A percentile compares a stretch with the other conserved stretches of the same genome.
Conservation (phyloP, 2,888 invertebrate species). For the Gryllus longicercus region DNA sequence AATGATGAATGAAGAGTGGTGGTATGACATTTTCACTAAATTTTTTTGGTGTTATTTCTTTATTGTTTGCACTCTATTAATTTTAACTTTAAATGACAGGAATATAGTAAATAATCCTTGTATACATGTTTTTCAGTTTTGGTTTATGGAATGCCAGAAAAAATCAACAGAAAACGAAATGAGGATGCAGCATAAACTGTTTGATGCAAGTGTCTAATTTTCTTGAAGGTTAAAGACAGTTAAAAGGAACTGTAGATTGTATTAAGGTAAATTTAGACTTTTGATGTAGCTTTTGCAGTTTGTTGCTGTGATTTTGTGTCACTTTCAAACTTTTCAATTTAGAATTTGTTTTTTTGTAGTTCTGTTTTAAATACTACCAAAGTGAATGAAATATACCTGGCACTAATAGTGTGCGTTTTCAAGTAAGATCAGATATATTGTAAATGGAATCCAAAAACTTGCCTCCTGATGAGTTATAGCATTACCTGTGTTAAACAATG, state of each 20-base stretch:
- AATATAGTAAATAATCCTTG: neutral
- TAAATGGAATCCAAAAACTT: neutral
- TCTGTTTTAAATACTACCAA: neutral
- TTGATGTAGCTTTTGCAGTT: constrained; percentile 17
- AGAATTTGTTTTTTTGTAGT: neutral
- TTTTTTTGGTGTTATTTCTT: neutral
- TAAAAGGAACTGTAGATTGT: constrained; percentile 3
- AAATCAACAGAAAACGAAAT: neutral
- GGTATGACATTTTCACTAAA: neutral
- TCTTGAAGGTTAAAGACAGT: constrained; percentile 8
- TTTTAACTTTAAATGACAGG: neutral
- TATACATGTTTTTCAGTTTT: neutral
- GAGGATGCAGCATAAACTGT: neutral
- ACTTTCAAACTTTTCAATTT: constrained; percentile 3
- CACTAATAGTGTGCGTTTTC: neutral
- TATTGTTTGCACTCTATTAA: neutral
- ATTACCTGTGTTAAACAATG: neutral
- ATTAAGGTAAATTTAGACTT: constrained; percentile 11
- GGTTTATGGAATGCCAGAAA: neutral
- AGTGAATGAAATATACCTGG: constrained; percentile 17
- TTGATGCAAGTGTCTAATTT: constrained; percentile 1
- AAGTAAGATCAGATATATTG: constrained; percentile 1
- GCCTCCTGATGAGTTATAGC: neutral
- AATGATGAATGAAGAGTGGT: constrained; percentile 29
- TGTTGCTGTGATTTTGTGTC: constrained; percentile 11